Evolutionary conservation across 2,888 invertebrate genomes (phyloP), one percentile per base, ranked within the genome.

Genomic region (Tholera decimalis): DNA sequence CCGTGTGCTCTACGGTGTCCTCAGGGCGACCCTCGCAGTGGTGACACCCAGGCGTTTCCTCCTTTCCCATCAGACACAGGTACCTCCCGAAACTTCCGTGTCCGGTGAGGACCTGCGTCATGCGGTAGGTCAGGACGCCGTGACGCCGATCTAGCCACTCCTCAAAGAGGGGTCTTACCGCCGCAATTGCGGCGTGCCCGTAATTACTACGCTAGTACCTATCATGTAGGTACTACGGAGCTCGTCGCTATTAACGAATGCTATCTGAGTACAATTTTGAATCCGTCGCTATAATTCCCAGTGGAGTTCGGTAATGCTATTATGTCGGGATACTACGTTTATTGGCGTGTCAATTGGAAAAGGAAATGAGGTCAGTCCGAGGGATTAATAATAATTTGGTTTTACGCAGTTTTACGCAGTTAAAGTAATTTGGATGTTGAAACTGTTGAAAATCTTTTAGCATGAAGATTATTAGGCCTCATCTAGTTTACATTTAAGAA

Each of bases 241-340:
- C 13, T 50, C 4, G 30, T n/a, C 43, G 35, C 6, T 44, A 54
- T 28, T 59, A 37, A 20, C 15, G 30, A 35, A 39, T 47, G 28
- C 20, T 62, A 43, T 66, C 49, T 39, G 46, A 22, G 15, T 18
- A 30, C 22, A 50, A 55, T 57, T 65, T 60, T 51, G 57, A 49
- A 58, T 58, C 44, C 41, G 43, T 43, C 54, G n/a, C 43, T 30
- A 41, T 70, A 63, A 70, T 66, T 47, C 54, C 47, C 20, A 70
- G 47, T 47, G 56, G 59, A 65, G 33, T 58, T 54, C 50, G 46
- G 22, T 50, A 65, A 58, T 39, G 44, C 22, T 57, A 18, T 59
- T 58, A 49, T 22, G 33, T 41, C 41, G 35, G 43, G 33, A 58
- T 26, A 18, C 9, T 57, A 24, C 20, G 41, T 41, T 64, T 51